These are phyloP conservation scores for Bos javanicus DNA, from an alignment of 2,113 vertebrate species.

Conservation along the genomic window DNA sequence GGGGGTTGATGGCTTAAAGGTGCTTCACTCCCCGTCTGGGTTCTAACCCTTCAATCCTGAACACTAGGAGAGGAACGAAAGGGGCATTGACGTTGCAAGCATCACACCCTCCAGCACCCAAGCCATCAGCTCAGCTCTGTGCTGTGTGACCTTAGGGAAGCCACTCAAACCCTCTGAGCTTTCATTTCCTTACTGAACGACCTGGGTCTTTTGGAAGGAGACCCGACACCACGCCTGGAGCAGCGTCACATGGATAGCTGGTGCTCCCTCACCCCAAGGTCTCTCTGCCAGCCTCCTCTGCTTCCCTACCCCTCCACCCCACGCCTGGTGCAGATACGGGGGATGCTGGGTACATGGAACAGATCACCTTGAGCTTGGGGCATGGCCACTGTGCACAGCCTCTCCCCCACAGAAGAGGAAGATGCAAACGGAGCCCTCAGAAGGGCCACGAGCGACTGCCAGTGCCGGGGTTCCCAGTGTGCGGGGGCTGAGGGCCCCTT, in stretches of 20 bases:
- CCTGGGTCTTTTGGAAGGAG: background rate
- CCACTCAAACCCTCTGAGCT: background rate
- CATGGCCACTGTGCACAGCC: fast-evolving
- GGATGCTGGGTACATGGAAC: background rate
- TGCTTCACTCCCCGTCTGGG: too few relatives aligned
- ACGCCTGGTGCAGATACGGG: fast-evolving
- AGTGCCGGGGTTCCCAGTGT: fast-evolving
- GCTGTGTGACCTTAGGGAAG: background rate
- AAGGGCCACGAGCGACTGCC: fast-evolving
- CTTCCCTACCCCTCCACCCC: fast-evolving
- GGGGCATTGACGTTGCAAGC: fast-evolving
- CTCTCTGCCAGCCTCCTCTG: background rate
- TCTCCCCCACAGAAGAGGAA: too few relatives aligned
- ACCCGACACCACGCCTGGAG: fast-evolving
- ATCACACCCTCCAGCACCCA: background rate
- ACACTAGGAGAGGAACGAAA: fast-evolving
- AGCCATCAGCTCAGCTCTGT: background rate
- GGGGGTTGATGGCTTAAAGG: fast-evolving
- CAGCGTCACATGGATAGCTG: fast-evolving
- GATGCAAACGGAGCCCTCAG: fast-evolving
- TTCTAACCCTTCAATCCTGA: too few relatives aligned
- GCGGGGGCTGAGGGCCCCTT: background rate
- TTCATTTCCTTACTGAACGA: background rate
- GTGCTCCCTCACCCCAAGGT: fast-evolving
- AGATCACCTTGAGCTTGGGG: background rate